phyloP scores from a whole-genome alignment of 2,797 vertebrate species.

The Remorina albescens region DNA sequence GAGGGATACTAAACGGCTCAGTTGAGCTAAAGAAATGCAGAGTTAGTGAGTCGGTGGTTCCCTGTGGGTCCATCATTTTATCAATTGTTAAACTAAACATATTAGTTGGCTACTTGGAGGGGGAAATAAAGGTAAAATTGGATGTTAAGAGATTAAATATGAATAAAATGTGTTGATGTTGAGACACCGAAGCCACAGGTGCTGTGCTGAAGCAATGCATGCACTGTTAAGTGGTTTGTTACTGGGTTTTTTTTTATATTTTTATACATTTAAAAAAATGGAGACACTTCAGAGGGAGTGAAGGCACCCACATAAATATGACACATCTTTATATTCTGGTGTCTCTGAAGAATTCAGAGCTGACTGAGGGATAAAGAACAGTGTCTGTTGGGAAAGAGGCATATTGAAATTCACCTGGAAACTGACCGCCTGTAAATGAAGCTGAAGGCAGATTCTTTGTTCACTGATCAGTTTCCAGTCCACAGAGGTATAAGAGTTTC shows the following conservation, averaged over 20 bases:
- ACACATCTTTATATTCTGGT: neutral
- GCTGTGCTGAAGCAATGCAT: neutral
- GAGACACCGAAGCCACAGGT: neutral
- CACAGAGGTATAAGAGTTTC: conserved; percentile 42
- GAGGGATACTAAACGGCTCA: neutral
- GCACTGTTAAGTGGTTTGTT: neutral
- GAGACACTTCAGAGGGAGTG: conserved; percentile 4
- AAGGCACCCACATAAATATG: conserved; percentile 10
- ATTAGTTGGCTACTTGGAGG: conserved; percentile 2
- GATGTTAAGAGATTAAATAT: conserved; percentile 2
- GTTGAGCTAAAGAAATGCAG: neutral
- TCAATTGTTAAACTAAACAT: conserved; percentile 9
- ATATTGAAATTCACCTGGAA: conserved; percentile 31
- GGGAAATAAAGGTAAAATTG: neutral
- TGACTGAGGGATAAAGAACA: conserved; percentile 26
- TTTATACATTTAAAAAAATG: neutral
- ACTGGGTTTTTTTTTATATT: too few species aligned
- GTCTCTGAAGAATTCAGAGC: conserved; percentile 3
- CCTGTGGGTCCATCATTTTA: neutral
- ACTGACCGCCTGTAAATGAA: conserved; percentile 50
- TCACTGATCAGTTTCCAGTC: conserved; percentile 36
- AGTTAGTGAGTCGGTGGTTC: neutral
- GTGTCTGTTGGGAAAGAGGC: conserved; percentile 6
- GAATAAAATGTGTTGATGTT: conserved; percentile 10
- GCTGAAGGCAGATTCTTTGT: conserved; percentile 34